A percentile compares a stretch with the other conserved stretches of the same genome.
Conservation (phyloP, 2,888 invertebrate genomes). For the Halictus quadricinctus region DNA sequence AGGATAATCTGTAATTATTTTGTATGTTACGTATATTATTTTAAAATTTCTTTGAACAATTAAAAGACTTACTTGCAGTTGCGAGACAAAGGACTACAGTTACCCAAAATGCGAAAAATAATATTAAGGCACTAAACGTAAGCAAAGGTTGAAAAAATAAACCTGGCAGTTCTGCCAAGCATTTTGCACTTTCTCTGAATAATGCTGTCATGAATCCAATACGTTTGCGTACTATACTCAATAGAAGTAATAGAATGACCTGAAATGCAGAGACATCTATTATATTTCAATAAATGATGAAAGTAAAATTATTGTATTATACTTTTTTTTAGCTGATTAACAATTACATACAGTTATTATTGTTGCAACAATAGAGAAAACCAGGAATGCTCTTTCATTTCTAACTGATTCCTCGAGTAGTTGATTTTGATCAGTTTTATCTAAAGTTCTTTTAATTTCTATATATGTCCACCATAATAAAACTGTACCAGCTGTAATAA, state of each 20-base stretch:
- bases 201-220: constrained; percentile 92
- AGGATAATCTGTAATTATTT: constrained; percentile 78
- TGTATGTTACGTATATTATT: constrained; percentile 7
- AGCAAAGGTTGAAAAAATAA: constrained; percentile 92
- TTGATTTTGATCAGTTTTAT: constrained; percentile 83
- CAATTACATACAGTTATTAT: constrained; percentile 90
- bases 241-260: constrained; percentile 89
- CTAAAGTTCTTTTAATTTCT: constrained; percentile 87
- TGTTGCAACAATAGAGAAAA: constrained; percentile 93
- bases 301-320: not conserved
- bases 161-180: constrained; percentile 92
- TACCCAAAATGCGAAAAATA: constrained; percentile 94
- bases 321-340: constrained; percentile 2
- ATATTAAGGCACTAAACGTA: constrained; percentile 90
- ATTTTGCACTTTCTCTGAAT: constrained; percentile 95
- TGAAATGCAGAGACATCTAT: constrained; percentile 74
- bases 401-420: constrained; percentile 90
- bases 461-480: constrained; percentile 95
- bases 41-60: not conserved
- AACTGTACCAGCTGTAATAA: constrained; percentile 85
- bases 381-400: constrained; percentile 93
- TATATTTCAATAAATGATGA: constrained; percentile 7
- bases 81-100: constrained; percentile 92
- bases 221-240: constrained; percentile 90
- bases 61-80: constrained; percentile 89